A percentile compares a stretch with the other conserved stretches of the same genome.
Evolutionary conservation across 1,140 invertebrate genomes (phyloP).

Genomic region (Uloborus diversus): DNA sequence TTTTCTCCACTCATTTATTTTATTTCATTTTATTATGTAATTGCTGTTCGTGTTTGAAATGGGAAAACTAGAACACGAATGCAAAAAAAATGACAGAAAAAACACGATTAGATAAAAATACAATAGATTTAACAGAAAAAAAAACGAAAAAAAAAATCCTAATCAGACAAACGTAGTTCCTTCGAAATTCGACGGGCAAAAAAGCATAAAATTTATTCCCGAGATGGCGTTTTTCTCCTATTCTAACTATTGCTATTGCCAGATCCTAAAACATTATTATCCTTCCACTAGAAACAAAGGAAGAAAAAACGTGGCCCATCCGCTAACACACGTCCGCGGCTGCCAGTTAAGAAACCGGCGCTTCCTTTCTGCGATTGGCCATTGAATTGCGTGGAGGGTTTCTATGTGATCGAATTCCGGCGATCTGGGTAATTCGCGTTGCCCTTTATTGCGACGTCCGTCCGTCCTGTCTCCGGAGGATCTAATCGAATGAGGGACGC

Average conservation of each 20-base stretch:
- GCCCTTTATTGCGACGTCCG: slow-evolving; percentile 36
- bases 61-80: too few relatives aligned
- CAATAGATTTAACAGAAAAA: too few relatives aligned
- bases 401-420: slow-evolving; percentile 29
- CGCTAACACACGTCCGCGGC: slow-evolving; percentile 23
- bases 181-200: too few relatives aligned
- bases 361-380: slow-evolving; percentile 24
- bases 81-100: too few relatives aligned
- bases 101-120: too few relatives aligned
- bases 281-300: not conserved
- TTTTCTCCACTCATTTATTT: too few relatives aligned
- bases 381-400: slow-evolving; percentile 2
- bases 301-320: not conserved
- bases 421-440: slow-evolving; percentile 40
- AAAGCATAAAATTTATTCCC: too few relatives aligned
- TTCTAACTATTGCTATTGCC: not conserved
- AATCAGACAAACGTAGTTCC: too few relatives aligned
- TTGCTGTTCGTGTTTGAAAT: too few relatives aligned
- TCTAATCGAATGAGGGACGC: slow-evolving; percentile 51
- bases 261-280: not conserved
- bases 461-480: slow-evolving; percentile 20
- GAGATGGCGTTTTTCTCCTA: too few relatives aligned
- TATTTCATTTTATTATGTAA: too few relatives aligned
- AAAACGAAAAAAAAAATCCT: too few relatives aligned
- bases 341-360: slow-evolving; percentile 37